Evolutionary conservation across 2,797 vertebrate genomes (phyloP).

Genomic region (Chaenodraco wilsoni): DNA sequence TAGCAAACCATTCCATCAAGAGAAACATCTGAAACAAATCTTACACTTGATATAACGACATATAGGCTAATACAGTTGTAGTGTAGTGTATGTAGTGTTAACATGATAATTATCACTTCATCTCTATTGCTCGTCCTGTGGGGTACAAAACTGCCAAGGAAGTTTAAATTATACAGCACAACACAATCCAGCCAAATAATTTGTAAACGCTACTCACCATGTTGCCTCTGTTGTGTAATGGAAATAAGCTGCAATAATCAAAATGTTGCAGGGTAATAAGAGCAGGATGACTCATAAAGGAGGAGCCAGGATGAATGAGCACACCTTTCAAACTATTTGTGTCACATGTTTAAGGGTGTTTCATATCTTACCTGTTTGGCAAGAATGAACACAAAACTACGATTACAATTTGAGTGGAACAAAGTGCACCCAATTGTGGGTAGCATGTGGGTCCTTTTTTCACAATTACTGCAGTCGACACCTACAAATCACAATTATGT

Average conservation of each 20-base stretch:
- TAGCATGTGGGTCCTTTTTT: background rate
- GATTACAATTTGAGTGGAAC: no score
- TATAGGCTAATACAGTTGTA: background rate
- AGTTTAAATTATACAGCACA: background rate
- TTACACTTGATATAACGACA: background rate
- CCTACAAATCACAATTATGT: background rate
- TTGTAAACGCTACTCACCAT: slow-evolving; percentile 75
- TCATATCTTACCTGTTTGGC: no score
- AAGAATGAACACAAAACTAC: no score
- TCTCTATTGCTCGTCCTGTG: background rate
- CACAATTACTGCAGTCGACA: background rate
- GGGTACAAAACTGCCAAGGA: background rate
- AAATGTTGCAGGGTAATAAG: slow-evolving; percentile 54
- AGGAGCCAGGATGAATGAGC: slow-evolving; percentile 58
- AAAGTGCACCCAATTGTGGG: background rate
- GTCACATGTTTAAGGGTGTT: no score
- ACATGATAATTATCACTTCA: slow-evolving; percentile 11
- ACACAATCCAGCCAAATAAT: background rate
- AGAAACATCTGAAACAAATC: background rate
- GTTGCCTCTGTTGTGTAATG: slow-evolving; percentile 57
- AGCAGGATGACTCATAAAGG: slow-evolving; percentile 72
- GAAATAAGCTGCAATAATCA: slow-evolving; percentile 52
- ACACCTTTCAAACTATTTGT: slow-evolving; percentile 51
- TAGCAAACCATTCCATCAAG: background rate
- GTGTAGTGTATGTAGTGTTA: background rate